Evolutionary conservation across 2,797 vertebrate genomes (phyloP).

Genomic region (Microctenopoma stevenorrisi): DNA sequence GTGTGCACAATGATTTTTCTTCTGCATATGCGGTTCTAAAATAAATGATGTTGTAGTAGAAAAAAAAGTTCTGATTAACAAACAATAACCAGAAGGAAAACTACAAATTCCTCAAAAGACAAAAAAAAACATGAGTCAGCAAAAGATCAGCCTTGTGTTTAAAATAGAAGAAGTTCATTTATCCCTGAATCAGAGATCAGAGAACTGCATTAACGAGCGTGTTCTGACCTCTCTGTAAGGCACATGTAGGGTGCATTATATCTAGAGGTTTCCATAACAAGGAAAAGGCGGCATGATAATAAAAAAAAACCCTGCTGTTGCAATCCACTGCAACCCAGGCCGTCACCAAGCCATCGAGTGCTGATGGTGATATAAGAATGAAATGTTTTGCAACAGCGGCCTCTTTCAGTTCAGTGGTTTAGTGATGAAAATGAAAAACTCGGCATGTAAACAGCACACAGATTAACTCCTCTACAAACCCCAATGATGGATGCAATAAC

Average conservation of each 20-base stretch:
- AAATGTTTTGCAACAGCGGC: neutral
- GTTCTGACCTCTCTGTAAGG: neutral
- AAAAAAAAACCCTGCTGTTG: neutral
- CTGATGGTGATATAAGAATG: conserved; percentile 18
- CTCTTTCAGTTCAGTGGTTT: no score
- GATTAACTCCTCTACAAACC: neutral
- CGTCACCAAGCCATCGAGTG: conserved; percentile 4
- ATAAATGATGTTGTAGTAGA: no score
- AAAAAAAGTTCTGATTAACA: no score
- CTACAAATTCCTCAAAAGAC: no score
- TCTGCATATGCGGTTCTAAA: no score
- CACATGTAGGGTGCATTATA: neutral
- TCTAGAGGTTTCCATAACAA: neutral
- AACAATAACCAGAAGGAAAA: no score
- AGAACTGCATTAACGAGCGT: neutral
- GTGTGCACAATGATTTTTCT: no score
- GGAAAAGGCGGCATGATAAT: neutral
- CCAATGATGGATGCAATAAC: conserved; percentile 8
- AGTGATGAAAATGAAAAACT: no score
- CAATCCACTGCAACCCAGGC: conserved; percentile 24
- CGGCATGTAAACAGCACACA: neutral
- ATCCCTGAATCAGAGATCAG: neutral
- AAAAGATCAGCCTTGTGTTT: neutral
- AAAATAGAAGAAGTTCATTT: neutral
- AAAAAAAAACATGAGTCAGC: no score